Conservation (phyloP, 2,113 vertebrate genomes). For the Crypturellus undulatus region DNA sequence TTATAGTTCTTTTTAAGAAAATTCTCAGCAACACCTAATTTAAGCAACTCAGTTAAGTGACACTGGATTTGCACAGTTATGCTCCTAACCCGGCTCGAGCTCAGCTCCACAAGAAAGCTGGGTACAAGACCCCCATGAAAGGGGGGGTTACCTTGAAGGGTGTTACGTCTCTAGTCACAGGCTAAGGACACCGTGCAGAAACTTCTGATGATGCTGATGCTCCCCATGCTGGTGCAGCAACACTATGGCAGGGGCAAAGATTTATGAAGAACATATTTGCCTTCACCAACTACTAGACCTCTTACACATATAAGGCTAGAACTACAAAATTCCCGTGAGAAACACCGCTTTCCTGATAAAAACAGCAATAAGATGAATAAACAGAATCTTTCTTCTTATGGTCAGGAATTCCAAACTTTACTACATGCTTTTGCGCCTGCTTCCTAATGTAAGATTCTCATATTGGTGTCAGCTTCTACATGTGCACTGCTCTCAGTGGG, state of each 20-base stretch:
- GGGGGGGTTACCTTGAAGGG: background rate
- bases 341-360: background rate
- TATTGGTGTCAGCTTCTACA: background rate
- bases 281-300: background rate
- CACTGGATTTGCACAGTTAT: background rate
- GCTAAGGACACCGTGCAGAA: background rate
- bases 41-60: background rate
- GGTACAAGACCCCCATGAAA: background rate
- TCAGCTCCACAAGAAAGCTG: background rate
- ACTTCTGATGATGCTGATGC: background rate
- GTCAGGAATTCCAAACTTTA: background rate
- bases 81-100: background rate
- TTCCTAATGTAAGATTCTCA: background rate
- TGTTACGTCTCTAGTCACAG: background rate
- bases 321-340: background rate
- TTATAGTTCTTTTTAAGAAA: background rate
- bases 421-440: background rate
- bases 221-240: background rate
- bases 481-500: background rate
- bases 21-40: background rate
- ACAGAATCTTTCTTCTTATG: background rate
- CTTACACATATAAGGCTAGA: background rate
- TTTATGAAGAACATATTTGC: background rate
- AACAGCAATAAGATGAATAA: background rate
- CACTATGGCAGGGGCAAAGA: background rate